Conservation (phyloP, 2,797 vertebrate species). For the Sebastiscus tertius region DNA sequence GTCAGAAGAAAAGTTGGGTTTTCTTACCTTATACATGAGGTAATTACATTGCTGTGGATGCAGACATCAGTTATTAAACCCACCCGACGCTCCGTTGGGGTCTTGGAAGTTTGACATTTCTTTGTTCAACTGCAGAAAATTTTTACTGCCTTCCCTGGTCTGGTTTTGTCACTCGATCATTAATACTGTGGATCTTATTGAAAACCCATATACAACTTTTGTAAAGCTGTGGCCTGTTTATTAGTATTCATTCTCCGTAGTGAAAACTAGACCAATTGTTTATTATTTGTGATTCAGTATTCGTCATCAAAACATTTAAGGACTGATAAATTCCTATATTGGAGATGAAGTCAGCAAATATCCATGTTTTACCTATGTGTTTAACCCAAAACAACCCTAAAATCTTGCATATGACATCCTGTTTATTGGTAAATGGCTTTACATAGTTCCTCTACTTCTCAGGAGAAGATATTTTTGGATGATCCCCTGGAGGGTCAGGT, state of each 20-base stretch:
- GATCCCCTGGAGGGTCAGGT: not conserved
- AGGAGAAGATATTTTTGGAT: conserved; percentile 14
- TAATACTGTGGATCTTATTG: not conserved
- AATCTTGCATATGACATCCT: not conserved
- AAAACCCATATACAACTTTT: not conserved
- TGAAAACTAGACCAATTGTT: not conserved
- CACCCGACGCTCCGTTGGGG: not conserved
- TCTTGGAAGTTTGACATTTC: not conserved
- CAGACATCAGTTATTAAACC: not conserved
- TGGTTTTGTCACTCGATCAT: not conserved
- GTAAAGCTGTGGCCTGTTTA: not conserved
- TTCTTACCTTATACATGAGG: not conserved
- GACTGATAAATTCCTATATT: not conserved
- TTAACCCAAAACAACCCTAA: not conserved
- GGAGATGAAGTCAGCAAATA: not conserved
- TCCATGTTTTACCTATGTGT: not conserved
- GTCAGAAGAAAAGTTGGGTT: not conserved
- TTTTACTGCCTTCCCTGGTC: not conserved
- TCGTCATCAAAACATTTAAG: not conserved
- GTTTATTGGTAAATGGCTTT: not conserved
- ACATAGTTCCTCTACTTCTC: not conserved
- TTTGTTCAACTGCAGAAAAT: not conserved
- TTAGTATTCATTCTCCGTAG: not conserved
- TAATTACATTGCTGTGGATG: not conserved
- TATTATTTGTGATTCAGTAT: not conserved